Evolutionary conservation across 1,140 invertebrate species (phyloP), one percentile per base, ranked within the genome.

Genomic region (Leptonema lineaticorne): DNA sequence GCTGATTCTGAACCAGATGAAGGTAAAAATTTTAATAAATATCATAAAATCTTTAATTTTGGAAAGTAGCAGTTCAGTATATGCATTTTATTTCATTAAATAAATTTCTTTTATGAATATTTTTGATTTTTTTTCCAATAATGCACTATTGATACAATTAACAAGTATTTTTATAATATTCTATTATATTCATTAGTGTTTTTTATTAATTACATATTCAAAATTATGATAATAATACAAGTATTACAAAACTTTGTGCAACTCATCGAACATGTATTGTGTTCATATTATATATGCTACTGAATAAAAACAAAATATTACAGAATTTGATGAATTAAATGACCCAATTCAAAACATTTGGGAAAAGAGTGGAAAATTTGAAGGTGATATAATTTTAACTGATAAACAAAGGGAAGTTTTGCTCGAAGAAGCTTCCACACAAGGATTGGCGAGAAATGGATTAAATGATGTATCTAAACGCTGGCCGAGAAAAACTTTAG

Each of bases 401-500:
- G 77, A 80, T 20, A 69, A 75, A 7, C 82, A 83, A 66, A 74
- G 79, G 59, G 75, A 77, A 1, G 74, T 80, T 37, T 79, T 84
- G 33, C 75, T 83, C 0, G 74, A 80, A 45, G 75, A 79, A 48
- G 76, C 82, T 7, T 80, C 76, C 0, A 76, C 81, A 63, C 68
- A 69, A 28, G 78, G 81, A 3, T 74, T 83, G 0, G 78, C 82
- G 9, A 76, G 85, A 66, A 89, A 90, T 68, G 88, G 86, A 0
- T 74, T 90, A 11, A 76, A 84, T 16, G 85, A 89, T 71, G 82
- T 81, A 16, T 81, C 82, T 2, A 81, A 81, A 18, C 81, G 83
- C 37, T 90, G 89, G 89, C 84, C 84, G 0, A 81, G 84, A 56
- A 89, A 86, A 33, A 81, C 87, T 50, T 83, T 90, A 2, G 84